phyloP scores from a whole-genome alignment of 2,888 invertebrate genomes.

The Beris morrisii region DNA sequence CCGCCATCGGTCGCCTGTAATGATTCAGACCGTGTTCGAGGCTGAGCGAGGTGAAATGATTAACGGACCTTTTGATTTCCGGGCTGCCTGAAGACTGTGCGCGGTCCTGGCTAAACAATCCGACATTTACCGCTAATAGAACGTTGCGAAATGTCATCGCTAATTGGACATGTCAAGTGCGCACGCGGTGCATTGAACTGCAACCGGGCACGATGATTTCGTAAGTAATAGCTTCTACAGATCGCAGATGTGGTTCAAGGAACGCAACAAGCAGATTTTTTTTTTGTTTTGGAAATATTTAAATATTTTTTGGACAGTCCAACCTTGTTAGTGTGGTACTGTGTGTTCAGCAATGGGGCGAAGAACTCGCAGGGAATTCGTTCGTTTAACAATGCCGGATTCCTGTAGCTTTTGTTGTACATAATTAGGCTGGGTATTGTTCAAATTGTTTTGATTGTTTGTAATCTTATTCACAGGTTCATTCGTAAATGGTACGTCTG shows the following conservation, averaged over 20 bases:
- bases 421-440: background rate
- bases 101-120: too few species aligned
- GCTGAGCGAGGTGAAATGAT: slow-evolving; percentile 20
- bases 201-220: too few species aligned
- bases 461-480: background rate
- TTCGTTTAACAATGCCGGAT: slow-evolving; percentile 20
- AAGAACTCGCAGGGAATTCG: slow-evolving; percentile 17
- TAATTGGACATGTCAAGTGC: too few species aligned
- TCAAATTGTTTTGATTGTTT: background rate
- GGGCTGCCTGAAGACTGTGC: background rate
- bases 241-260: too few species aligned
- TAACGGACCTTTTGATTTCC: slow-evolving; percentile 28
- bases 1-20: slow-evolving; percentile 19
- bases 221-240: too few species aligned
- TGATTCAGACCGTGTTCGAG: background rate
- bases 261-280: too few species aligned
- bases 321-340: too few species aligned
- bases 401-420: background rate
- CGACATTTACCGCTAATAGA: too few species aligned
- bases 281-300: too few species aligned
- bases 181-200: too few species aligned
- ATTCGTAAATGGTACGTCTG: background rate
- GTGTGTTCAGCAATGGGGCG: slow-evolving; percentile 7
- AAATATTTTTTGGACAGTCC: too few species aligned
- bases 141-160: too few species aligned